Base-by-base conservation (phyloP, 2,888 invertebrate genomes). In the Amitus sp. region DNA sequence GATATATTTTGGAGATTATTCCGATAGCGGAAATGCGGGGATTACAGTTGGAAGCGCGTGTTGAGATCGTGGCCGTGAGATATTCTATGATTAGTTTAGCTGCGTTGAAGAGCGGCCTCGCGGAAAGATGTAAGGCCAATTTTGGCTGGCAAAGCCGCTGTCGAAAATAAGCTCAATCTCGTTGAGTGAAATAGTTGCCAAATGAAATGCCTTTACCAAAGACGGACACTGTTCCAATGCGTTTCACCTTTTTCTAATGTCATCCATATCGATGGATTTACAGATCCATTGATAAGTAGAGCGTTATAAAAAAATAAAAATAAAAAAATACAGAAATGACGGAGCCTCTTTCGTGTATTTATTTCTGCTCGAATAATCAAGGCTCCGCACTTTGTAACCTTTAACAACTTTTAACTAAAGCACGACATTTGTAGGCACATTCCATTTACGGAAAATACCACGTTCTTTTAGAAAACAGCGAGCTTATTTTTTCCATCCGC, bases 81-180 rank as follows among this genome's bases (percentile, higher is more conserved):
- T 45, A 54, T 43, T 50, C 53, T 59, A 53, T 64, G 60, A 60
- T 64, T 60, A 60, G 60, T 40, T 40, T 47, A 53, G 65, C 52
- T 53, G 48, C 50, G 46, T 47, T 37, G 54, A 57, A 49, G 56
- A 48, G 60, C 47, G 56, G 62, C 59, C 45, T 54, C 51, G 47
- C 59, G 62, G 46, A 59, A 60, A 55, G 55, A 63, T 57, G 61
- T 65, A 58, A 58, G 61, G 59, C 60, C 56, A 37, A 37, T 37
- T 66, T 58, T 67, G 64, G 63, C 67, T 68, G 15, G 67, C 60
- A 51, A 70, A 69, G 69, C 71, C 69, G 67, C 70, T 66, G 71
- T 72, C 73, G 75, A 76, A 75, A 81, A 78, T 80, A 80, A 80
- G 79, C 79, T 80, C 78, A 80, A 79, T 81, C 74, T 75, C 74